A percentile compares a stretch with the other conserved stretches of the same genome.
These are phyloP conservation scores for Neoseiulus cucumeris DNA, from an alignment of 1,140 invertebrate species.

Conservation along the genomic window DNA sequence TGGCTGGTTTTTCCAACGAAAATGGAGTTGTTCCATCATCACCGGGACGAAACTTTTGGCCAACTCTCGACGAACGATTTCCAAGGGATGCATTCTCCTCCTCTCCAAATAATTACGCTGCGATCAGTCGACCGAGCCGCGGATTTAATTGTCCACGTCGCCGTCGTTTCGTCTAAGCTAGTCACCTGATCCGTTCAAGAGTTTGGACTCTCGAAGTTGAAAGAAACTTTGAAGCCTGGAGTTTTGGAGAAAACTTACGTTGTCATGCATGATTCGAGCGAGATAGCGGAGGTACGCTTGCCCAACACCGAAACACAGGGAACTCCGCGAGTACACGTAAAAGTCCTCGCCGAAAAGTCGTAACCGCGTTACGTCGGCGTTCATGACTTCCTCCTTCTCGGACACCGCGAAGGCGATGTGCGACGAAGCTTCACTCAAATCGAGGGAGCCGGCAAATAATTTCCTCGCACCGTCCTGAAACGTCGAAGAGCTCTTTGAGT, in stretches of 20 bases:
- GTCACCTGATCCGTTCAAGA: no score
- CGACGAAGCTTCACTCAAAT: slow-evolving; percentile 36
- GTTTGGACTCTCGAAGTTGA: no score
- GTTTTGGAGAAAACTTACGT: background rate
- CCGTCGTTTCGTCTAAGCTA: no score
- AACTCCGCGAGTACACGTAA: slow-evolving; percentile 31
- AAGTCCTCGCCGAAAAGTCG: slow-evolving; percentile 29
- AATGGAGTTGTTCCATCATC: no score
- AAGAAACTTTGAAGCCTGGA: no score
- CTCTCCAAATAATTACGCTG: no score
- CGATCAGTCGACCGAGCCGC: no score
- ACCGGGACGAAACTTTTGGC: no score
- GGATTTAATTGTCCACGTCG: no score
- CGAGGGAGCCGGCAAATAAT: slow-evolving; percentile 27
- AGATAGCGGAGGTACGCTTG: slow-evolving; percentile 25
- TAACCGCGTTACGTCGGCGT: slow-evolving; percentile 19
- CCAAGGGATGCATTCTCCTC: no score
- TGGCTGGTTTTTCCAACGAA: no score
- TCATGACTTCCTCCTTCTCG: slow-evolving; percentile 1
- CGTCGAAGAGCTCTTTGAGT: background rate
- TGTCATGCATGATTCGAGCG: slow-evolving; percentile 18
- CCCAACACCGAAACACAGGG: slow-evolving; percentile 32
- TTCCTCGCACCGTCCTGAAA: background rate
- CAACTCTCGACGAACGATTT: no score
- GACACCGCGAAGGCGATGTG: slow-evolving; percentile 32